These are phyloP conservation scores for Potamilus streckersoni DNA, from an alignment of 1,140 invertebrate species.

Conservation along the genomic window DNA sequence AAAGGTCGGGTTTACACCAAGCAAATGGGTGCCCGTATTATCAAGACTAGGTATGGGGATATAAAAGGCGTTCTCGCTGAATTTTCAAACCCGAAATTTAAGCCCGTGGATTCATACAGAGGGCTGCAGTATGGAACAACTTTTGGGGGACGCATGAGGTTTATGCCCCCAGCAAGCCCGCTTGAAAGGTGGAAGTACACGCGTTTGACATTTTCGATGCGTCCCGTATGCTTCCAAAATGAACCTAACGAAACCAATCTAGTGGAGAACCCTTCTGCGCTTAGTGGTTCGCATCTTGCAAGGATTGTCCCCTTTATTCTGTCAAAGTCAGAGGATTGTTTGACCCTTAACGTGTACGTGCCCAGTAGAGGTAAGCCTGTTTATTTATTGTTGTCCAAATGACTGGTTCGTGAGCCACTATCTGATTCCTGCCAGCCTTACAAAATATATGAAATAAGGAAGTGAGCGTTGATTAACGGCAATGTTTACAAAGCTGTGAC, in stretches of 20 bases:
- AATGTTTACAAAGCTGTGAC: too few relatives aligned
- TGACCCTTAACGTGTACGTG: constrained; percentile 96
- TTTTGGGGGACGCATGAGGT: constrained; percentile 87
- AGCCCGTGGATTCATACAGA: constrained; percentile 92
- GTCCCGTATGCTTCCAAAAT: constrained; percentile 84
- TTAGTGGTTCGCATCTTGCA: constrained; percentile 86
- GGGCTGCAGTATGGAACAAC: constrained; percentile 96
- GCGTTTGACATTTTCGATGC: constrained; percentile 82
- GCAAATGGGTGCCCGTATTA: constrained; percentile 64
- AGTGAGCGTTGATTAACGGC: too few relatives aligned
- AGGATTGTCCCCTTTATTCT: constrained; percentile 86
- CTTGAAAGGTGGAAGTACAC: constrained; percentile 82
- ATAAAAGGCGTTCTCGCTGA: constrained; percentile 88
- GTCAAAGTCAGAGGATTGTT: constrained; percentile 95
- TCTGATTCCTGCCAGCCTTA: too few relatives aligned
- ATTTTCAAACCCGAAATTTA: constrained; percentile 83
- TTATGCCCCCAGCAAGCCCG: constrained; percentile 94
- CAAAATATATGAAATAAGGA: too few relatives aligned
- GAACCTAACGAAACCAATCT: constrained; percentile 77
- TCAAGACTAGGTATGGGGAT: constrained; percentile 79
- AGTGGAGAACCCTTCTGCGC: constrained; percentile 81
- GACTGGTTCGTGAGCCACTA: too few relatives aligned
- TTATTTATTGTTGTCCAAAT: too few relatives aligned
- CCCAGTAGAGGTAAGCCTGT: constrained; percentile 71
- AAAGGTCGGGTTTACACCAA: too few relatives aligned